Evolutionary conservation across 2,888 invertebrate species (phyloP), one percentile per base, ranked within the genome.

Genomic region (Argynnis bischoffii): DNA sequence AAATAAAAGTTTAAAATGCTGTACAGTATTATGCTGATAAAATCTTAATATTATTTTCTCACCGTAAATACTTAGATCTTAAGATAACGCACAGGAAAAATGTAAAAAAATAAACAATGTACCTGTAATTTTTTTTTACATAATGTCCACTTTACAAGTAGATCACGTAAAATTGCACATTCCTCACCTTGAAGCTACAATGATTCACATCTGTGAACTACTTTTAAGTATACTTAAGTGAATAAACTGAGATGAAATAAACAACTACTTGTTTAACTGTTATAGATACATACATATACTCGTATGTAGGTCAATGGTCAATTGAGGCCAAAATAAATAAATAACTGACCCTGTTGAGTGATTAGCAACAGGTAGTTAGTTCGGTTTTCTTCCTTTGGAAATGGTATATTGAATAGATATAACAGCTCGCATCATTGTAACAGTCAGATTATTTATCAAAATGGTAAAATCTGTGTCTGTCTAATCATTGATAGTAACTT

Each of bases 1-100:
- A 89, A 86, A 41, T 21, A 18, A n/a, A n/a, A 51, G 8, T 51
- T 16, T 51, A 16, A 51, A 16, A n/a, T 2, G n/a, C 50, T 11
- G 16, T 51, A 41, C 35, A 3, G 11, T 41, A 41, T 35, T 35
- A 35, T 41, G 11, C 35, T 41, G 35, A 41, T 41, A 41, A 41
- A 41, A 41, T 41, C 35, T 41, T 41, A 41, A 41, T 11, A 41
- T 41, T 41, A 2, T 41, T 11, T 41, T 41, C 35, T 41, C 35
- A 41, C 11, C 35, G 2, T 41, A 41, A 41, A 41, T 41, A 41
- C 11, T 41, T 41, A 8, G 2, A 59, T n/a, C 48, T 48, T 47
- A 47, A 8, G 13, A 31, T 55, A 48, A 48, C 47, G n/a, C 26
- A 26, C 48, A 59, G 59, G 59, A 59, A 48, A 59, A 59, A 41